These are phyloP conservation scores for Etia nguti DNA, from an alignment of 2,113 vertebrate species.

Conservation along the genomic window DNA sequence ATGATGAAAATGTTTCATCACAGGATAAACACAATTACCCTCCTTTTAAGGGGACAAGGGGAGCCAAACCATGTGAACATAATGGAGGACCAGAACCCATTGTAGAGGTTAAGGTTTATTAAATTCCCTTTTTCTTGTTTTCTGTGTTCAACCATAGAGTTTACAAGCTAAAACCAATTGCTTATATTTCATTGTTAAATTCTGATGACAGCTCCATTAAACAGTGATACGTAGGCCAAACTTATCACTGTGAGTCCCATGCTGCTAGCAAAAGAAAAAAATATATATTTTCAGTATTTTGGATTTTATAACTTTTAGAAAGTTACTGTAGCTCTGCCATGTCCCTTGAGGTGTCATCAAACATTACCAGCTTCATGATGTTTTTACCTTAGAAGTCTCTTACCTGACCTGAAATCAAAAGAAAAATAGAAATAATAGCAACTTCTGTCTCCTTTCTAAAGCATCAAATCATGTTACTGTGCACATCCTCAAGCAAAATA, in stretches of 20 bases:
- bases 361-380: background rate
- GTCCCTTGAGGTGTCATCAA: background rate
- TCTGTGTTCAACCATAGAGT: background rate
- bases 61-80: background rate
- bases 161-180: background rate
- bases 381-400: background rate
- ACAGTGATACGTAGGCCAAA: background rate
- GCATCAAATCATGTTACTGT: background rate
- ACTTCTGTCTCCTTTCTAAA: background rate
- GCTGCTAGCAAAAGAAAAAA: fast-evolving
- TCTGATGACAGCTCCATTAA: background rate
- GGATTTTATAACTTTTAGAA: background rate
- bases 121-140: background rate
- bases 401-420: background rate
- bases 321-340: background rate
- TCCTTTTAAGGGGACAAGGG: background rate
- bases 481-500: background rate
- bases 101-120: background rate
- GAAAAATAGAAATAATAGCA: background rate
- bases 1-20: background rate
- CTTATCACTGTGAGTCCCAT: fast-evolving
- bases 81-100: background rate
- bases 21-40: background rate
- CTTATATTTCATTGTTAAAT: background rate
- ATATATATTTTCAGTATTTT: background rate